Conservation (phyloP, 2,888 invertebrate species). For the Eristalis arbustorum region DNA sequence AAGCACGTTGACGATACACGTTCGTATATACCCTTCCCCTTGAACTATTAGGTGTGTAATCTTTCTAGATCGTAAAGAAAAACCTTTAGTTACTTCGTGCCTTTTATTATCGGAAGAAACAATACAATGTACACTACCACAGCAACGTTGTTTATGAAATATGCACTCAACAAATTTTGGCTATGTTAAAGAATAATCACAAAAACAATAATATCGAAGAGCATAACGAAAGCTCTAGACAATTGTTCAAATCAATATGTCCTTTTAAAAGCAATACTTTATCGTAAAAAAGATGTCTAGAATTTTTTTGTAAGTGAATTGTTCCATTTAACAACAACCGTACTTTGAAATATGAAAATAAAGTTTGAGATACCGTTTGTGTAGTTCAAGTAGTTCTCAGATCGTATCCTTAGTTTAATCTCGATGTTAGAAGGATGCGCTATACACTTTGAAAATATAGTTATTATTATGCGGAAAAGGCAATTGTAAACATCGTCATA, state of each 20-base stretch:
- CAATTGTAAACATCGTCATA: neutral
- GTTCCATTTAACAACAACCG: neutral
- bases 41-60: neutral
- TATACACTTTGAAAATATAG: neutral
- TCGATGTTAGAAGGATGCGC: slow-evolving; percentile 10
- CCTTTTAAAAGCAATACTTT: slow-evolving; percentile 37
- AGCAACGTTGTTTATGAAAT: slow-evolving; percentile 18
- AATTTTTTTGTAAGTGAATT: neutral
- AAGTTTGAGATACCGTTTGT: neutral
- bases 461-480: neutral
- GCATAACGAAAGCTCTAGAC: neutral
- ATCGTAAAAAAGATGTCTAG: neutral
- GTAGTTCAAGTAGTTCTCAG: neutral
- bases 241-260: neutral
- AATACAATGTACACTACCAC: slow-evolving; percentile 18
- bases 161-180: slow-evolving; percentile 6
- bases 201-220: neutral
- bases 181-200: slow-evolving; percentile 4
- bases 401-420: neutral
- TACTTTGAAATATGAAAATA: neutral
- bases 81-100: slow-evolving; percentile 57
- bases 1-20: neutral
- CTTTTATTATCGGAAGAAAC: slow-evolving; percentile 41
- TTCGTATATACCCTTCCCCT: neutral
- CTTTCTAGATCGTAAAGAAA: slow-evolving; percentile 29